Evolutionary conservation across 2,113 vertebrate genomes (phyloP).

Genomic region (Sarotherodon lohbergeri): DNA sequence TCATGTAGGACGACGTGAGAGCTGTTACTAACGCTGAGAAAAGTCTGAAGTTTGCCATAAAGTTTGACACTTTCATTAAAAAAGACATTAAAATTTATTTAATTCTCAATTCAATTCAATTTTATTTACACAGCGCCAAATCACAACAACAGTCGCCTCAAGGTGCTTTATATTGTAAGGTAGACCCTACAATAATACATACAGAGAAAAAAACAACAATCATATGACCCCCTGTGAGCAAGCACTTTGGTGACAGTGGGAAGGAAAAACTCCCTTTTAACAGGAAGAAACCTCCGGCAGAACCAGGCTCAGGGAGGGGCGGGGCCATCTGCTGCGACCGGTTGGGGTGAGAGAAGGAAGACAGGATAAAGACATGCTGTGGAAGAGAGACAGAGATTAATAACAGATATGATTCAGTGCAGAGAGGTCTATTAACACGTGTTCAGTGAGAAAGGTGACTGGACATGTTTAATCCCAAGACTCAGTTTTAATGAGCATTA

Average conservation of each 20-base stretch:
- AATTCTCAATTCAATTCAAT: neutral
- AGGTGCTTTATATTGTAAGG: accelerated
- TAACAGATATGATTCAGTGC: accelerated
- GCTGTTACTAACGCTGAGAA: neutral
- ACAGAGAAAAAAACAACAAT: neutral
- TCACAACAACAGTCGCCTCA: accelerated
- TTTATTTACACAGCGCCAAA: neutral
- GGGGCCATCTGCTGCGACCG: neutral
- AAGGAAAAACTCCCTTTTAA: neutral
- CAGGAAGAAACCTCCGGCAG: accelerated
- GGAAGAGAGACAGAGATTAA: accelerated
- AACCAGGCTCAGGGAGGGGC: neutral
- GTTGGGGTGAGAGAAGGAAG: accelerated
- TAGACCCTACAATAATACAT: accelerated
- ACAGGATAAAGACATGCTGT: neutral
- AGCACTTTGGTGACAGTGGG: neutral
- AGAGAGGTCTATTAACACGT: accelerated
- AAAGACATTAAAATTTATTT: neutral
- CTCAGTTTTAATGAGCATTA: neutral
- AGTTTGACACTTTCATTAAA: neutral
- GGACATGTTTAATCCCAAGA: neutral
- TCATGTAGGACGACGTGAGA: neutral
- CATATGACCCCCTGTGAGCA: neutral
- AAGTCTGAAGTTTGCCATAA: neutral
- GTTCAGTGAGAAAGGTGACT: neutral